Conservation (phyloP, 2,797 vertebrate genomes). For the Crenuchus spilurus region DNA sequence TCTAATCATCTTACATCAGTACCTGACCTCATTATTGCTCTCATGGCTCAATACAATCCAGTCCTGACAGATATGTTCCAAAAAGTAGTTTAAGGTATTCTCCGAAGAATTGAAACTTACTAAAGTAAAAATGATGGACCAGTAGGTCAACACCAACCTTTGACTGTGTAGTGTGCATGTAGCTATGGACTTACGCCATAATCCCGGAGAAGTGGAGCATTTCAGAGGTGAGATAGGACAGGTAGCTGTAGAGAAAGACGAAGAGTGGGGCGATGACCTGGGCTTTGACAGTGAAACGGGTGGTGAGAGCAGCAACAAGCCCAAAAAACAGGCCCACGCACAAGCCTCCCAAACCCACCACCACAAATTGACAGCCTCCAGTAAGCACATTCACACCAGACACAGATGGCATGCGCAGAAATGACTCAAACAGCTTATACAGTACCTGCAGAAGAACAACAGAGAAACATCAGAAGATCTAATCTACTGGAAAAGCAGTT, state of each 20-base stretch:
- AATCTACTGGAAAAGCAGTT: too few relatives aligned
- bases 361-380: conserved; percentile 77
- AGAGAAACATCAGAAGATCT: not conserved
- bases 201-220: conserved; percentile 83
- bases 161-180: too few relatives aligned
- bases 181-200: not conserved
- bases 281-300: conserved; percentile 79
- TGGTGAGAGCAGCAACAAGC: conserved; percentile 79
- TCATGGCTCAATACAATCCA: too few relatives aligned
- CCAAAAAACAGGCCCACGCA: conserved; percentile 80
- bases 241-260: conserved; percentile 86
- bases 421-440: conserved; percentile 84
- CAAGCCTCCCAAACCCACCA: conserved; percentile 83
- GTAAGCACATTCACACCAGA: conserved; percentile 73
- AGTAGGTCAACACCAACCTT: too few relatives aligned
- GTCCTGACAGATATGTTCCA: too few relatives aligned
- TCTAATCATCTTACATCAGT: too few relatives aligned
- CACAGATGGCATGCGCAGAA: conserved; percentile 77
- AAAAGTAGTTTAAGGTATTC: too few relatives aligned
- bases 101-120: too few relatives aligned
- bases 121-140: too few relatives aligned
- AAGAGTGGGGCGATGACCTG: conserved; percentile 85
- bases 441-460: conserved; percentile 70
- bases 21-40: too few relatives aligned
- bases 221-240: conserved; percentile 85